Evolutionary conservation across 2,113 vertebrate species (phyloP), one percentile per base, ranked within the genome.

Genomic region (Dasyurus viverrinus): DNA sequence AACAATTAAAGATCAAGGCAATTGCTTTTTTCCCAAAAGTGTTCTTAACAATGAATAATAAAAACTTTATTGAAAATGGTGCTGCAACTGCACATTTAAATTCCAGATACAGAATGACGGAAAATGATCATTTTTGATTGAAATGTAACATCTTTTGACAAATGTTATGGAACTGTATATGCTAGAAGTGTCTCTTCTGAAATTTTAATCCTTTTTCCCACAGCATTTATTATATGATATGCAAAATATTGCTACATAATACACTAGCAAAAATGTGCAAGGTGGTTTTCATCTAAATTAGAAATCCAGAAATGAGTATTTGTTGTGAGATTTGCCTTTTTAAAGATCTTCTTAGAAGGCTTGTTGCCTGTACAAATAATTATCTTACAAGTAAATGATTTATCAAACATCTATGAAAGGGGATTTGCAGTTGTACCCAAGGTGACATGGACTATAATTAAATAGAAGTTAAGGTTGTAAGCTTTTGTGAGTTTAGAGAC

Each of bases 21-120:
- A 89, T 95, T 96, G 47, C 0, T 92, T 90, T 22, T 94, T 94
- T 47, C 10, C 54, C 57, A 91, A 91, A 97, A 89, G 12, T 54
- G 10, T 89, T 47, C 0, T 0, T 52, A 90, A 96, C 19, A 89
- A 90, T 95, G 93, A 97, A 90, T 93, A 93, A 57, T 93, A 76
- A 53, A 93, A 97, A 53, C 42, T 91, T 97, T 94, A 96, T 52
- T 96, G 95, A 97, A 97, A 97, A 95, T n/a, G 90, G 95, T 95
- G 96, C 96, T 92, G n/a, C 12, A 68, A 26, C 84, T 57, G 90
- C 36, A 94, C 94, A 95, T 89, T 93, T 98, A 93, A 95, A 96
- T 84, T 12, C 92, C 8, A 89, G 54, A 97, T 96, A 57, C 48
- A 93, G 95, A 96, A 48, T 95, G 91, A 96, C 11, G 97, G 94